Base-by-base conservation (phyloP, 2,888 invertebrate genomes). In the Adineta ricciae region DNA sequence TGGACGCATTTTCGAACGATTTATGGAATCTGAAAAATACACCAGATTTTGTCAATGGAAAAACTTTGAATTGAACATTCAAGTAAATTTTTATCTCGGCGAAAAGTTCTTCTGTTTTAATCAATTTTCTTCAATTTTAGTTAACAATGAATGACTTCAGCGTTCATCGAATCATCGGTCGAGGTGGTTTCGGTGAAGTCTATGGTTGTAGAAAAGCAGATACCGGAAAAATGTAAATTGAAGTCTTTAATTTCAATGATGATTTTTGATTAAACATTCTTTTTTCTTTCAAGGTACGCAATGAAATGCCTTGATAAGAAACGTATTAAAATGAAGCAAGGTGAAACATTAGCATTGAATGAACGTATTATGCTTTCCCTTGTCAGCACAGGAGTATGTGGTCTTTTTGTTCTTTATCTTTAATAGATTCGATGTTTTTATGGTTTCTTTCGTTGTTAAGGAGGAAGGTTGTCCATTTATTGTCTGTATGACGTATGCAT, bases 241-340 rank as follows among this genome's bases (percentile, higher is more conserved):
- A 46, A 46, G 11, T 46, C 46, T 49, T 41, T n/a, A 36, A 32
- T 54, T 32, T 82, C 56, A 83, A 32, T 46, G 7, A 64, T 36
- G 19, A 82, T 72, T 72, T 21, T 84, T 72, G 46, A 11, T 46
- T 46, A n/a, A n/a, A n/a, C n/a, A n/a, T n/a, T n/a, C n/a, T n/a
- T n/a, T n/a, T 5, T 46, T 46, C 11, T 50, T 84, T 88, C 38
- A 88, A 92, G 92, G 92, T 99, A 99, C 93, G 99, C 99, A 88
- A 99, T 99, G 99, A 99, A 99, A 93, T 99, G 99, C 92, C 93
- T 99, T 91, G 99, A 99, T 92, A 99, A 99, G 92, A 99, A 99
- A 91, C 93, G 99, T 89, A 99, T 99, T 90, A 99, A 99, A 92
- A 97, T 99, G 97, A 99, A 99, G 91, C 93, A 93, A 88, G 99